These are phyloP conservation scores for Cancer borealis DNA, from an alignment of 2,888 invertebrate species.

Conservation along the genomic window DNA sequence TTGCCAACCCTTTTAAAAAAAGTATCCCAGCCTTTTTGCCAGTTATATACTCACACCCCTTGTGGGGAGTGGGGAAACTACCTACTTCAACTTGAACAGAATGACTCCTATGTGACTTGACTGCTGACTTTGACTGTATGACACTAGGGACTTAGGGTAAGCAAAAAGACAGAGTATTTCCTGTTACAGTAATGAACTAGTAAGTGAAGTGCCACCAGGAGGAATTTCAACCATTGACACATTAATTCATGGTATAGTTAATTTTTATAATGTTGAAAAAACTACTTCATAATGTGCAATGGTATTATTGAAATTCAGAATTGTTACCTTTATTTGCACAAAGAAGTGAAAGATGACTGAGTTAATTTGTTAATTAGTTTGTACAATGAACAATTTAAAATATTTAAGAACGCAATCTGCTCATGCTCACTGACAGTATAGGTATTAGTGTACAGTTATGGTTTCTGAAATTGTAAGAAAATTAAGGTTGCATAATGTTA, in stretches of 20 bases:
- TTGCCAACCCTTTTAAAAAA: constrained; percentile 45
- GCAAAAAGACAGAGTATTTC: constrained; percentile 58
- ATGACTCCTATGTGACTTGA: constrained; percentile 50
- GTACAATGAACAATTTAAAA: background rate
- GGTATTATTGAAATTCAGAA: background rate
- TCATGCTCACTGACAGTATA: constrained; percentile 24
- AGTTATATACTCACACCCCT: constrained; percentile 55
- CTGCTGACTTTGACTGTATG: constrained; percentile 59
- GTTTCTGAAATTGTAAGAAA: background rate
- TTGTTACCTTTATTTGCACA: constrained; percentile 34
- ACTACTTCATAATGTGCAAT: constrained; percentile 15
- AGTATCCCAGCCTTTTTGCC: constrained; percentile 43
- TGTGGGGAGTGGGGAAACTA: constrained; percentile 53
- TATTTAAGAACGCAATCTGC: constrained; percentile 5
- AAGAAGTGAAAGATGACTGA: constrained; percentile 19
- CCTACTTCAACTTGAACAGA: constrained; percentile 36
- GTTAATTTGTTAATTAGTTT: background rate
- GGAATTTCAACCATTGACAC: constrained; percentile 42
- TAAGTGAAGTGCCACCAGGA: constrained; percentile 53
- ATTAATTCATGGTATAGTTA: constrained; percentile 12
- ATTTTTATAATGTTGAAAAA: constrained; percentile 38
- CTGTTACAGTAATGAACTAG: constrained; percentile 31
- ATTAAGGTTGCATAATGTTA: background rate
- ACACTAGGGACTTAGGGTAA: constrained; percentile 43
- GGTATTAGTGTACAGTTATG: constrained; percentile 26